Percentiles rank a stretch among this genome's conserved stretches.
These are phyloP conservation scores for Eurois occulta DNA, from an alignment of 2,888 invertebrate genomes.

Conservation along the genomic window DNA sequence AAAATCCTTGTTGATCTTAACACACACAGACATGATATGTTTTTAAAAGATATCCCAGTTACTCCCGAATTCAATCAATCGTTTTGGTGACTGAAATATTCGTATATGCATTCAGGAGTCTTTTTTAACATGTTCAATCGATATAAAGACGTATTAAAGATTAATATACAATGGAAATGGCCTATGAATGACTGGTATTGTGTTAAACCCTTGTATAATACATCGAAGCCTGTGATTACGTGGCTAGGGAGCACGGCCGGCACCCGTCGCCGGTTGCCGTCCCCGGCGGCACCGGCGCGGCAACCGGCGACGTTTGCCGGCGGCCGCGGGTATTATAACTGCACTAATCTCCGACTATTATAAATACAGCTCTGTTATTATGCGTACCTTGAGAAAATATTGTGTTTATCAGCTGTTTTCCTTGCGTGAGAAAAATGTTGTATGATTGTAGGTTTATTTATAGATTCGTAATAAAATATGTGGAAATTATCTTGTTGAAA, in stretches of 20 bases:
- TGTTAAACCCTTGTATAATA: constrained; percentile 25
- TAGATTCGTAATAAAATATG: neutral
- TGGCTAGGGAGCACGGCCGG: constrained; percentile 70
- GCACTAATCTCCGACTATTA: constrained; percentile 64
- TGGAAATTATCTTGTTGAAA: neutral
- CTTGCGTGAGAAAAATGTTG: constrained; percentile 44
- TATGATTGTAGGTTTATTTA: neutral
- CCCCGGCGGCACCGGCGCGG: constrained; percentile 64
- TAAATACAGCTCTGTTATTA: constrained; percentile 48
- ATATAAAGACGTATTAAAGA: neutral
- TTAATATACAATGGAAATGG: constrained; percentile 13
- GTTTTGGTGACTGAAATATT: neutral
- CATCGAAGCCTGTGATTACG: constrained; percentile 74
- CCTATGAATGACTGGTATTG: constrained; percentile 37
- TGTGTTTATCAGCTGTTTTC: constrained; percentile 1
- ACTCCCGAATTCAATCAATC: neutral
- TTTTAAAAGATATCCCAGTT: neutral
- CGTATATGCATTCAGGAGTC: neutral
- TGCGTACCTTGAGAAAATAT: constrained; percentile 31
- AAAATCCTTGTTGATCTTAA: neutral
- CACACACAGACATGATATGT: neutral
- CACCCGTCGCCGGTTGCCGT: constrained; percentile 3
- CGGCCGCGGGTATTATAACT: constrained; percentile 71
- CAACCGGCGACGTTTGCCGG: constrained; percentile 54
- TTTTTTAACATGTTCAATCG: neutral